Evolutionary conservation across 1,140 invertebrate species (phyloP).

Genomic region (Goniozus legneri): DNA sequence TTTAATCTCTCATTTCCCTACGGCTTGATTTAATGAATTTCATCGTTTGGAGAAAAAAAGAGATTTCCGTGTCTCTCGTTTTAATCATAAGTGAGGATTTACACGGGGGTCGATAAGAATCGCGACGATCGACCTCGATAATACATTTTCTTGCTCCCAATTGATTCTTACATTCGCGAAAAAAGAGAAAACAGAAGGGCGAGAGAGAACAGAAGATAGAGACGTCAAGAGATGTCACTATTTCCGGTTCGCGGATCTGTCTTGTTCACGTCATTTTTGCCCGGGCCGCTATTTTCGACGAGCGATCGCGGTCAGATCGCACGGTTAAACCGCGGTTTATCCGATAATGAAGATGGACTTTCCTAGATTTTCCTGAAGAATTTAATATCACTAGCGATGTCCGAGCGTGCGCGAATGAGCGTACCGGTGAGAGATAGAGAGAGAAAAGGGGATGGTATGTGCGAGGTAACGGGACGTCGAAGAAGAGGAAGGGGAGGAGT

Average conservation of each 20-base stretch:
- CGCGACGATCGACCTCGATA: too few relatives aligned
- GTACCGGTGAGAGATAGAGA: neutral
- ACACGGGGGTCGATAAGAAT: too few relatives aligned
- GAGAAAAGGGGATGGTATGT: neutral
- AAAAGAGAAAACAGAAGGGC: too few relatives aligned
- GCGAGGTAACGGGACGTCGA: neutral
- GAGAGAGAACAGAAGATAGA: too few relatives aligned
- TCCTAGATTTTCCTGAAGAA: slow-evolving; percentile 27
- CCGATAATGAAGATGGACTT: slow-evolving; percentile 32
- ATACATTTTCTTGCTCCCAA: too few relatives aligned
- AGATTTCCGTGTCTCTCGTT: too few relatives aligned
- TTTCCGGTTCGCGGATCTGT: slow-evolving; percentile 25
- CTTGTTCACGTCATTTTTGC: slow-evolving; percentile 18
- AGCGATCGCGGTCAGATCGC: slow-evolving; percentile 30
- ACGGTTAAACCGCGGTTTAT: slow-evolving; percentile 29
- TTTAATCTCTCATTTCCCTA: too few relatives aligned
- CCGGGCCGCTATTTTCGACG: slow-evolving; percentile 12
- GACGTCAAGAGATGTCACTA: too few relatives aligned
- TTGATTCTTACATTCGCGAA: too few relatives aligned
- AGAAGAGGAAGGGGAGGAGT: slow-evolving; percentile 1
- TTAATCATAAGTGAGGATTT: too few relatives aligned
- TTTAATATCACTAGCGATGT: slow-evolving; percentile 19
- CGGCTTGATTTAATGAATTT: too few relatives aligned
- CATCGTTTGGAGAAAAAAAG: too few relatives aligned
- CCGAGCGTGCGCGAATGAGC: slow-evolving; percentile 2